A percentile compares a stretch with the other conserved stretches of the same genome.
Evolutionary conservation across 2,888 invertebrate genomes (phyloP).

Genomic region (Rotaria sp.): DNA sequence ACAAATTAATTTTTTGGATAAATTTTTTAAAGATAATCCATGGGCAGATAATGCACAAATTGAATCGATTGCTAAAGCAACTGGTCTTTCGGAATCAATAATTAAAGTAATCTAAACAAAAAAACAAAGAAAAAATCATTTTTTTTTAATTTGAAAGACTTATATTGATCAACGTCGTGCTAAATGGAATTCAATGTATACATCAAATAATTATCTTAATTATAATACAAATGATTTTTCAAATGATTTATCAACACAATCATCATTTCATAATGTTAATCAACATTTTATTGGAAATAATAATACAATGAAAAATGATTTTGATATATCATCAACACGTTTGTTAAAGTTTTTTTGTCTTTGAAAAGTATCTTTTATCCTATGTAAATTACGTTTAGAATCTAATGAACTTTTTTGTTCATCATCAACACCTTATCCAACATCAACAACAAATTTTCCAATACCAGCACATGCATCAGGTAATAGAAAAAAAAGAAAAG

Average conservation of each 20-base stretch:
- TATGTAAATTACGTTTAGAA: not conserved
- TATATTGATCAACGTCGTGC: slow-evolving; percentile 28
- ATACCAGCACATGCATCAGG: not conserved
- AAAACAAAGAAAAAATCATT: not conserved
- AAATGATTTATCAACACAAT: not conserved
- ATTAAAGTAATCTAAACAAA: slow-evolving; percentile 33
- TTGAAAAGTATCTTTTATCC: not conserved
- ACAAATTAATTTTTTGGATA: slow-evolving; percentile 33
- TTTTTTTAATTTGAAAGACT: not conserved
- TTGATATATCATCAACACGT: not conserved
- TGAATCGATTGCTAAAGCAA: slow-evolving; percentile 35
- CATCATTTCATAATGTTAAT: not conserved
- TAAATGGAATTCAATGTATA: slow-evolving; percentile 10
- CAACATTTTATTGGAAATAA: not conserved
- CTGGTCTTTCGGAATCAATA: slow-evolving; percentile 34
- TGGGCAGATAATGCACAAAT: slow-evolving; percentile 39
- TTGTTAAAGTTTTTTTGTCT: not conserved
- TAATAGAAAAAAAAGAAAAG: not conserved
- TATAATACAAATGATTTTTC: slow-evolving; percentile 13
- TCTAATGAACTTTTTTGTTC: not conserved
- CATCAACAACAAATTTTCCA: not conserved
- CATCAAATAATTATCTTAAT: not conserved
- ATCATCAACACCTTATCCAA: not conserved
- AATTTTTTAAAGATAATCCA: slow-evolving; percentile 40
- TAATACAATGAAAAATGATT: not conserved